Percentiles rank a stretch among this genome's conserved stretches.
Conservation (phyloP, 2,113 vertebrate genomes). For the Ictalurus furcatus region DNA sequence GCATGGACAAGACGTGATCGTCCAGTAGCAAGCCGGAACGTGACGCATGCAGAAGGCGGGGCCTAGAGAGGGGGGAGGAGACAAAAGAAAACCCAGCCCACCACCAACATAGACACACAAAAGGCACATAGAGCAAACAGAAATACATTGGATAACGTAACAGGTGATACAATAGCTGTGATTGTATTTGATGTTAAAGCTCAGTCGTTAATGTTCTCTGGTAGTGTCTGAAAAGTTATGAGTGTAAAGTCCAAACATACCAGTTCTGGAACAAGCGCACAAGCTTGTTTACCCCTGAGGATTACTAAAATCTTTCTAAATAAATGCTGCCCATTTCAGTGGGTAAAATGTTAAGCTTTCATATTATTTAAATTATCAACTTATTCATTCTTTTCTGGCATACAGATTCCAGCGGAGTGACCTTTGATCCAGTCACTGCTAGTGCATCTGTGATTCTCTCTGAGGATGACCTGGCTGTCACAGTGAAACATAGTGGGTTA, state of each 20-base stretch:
- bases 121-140: no score
- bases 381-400: neutral
- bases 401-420: constrained; percentile 32
- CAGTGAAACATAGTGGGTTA: constrained; percentile 26
- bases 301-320: neutral
- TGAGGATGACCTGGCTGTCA: constrained; percentile 19
- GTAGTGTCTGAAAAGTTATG: neutral
- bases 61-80: no score
- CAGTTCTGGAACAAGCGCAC: neutral
- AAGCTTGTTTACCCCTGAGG: neutral
- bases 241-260: neutral
- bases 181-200: neutral
- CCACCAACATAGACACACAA: no score
- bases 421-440: constrained; percentile 31
- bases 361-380: neutral
- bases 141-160: no score
- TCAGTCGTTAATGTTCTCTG: neutral
- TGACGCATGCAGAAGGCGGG: no score
- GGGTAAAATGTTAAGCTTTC: neutral
- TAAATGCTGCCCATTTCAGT: neutral
- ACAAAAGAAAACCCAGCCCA: no score
- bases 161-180: neutral
- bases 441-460: constrained; percentile 35
- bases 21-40: no score
- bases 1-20: no score